Evolutionary conservation across 2,113 vertebrate species (phyloP).

Genomic region (Osmerus eperlanus): DNA sequence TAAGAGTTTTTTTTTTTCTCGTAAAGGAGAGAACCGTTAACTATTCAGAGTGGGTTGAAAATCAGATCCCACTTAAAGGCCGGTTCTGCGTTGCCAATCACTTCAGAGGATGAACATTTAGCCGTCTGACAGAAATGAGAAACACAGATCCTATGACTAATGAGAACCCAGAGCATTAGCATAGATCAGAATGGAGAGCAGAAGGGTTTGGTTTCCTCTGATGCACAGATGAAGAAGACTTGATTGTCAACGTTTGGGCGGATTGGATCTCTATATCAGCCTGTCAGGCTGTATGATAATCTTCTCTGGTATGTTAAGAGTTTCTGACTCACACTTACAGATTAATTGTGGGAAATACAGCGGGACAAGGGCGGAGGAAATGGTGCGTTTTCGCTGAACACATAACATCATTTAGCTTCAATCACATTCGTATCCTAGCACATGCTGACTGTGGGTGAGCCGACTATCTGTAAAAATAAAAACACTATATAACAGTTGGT

Average conservation of each 20-base stretch:
- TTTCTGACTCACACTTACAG: constrained; percentile 31
- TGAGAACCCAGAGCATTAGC: constrained; percentile 63
- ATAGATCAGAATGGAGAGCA: constrained; percentile 64
- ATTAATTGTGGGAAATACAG: constrained; percentile 56
- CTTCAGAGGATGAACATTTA: constrained; percentile 33
- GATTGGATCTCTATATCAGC: constrained; percentile 54
- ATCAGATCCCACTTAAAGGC: constrained; percentile 22
- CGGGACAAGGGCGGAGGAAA: constrained; percentile 45
- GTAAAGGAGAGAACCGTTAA: constrained; percentile 16
- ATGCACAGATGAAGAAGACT: constrained; percentile 63
- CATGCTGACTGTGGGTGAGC: too few species aligned
- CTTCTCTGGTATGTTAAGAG: constrained; percentile 41
- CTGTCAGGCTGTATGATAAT: constrained; percentile 55
- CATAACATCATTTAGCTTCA: too few species aligned
- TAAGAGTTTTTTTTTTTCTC: constrained; percentile 4
- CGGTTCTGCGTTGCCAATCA: constrained; percentile 44
- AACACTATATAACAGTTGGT: too few species aligned
- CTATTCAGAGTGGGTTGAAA: constrained; percentile 12
- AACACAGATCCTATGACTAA: constrained; percentile 61
- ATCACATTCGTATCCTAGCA: too few species aligned
- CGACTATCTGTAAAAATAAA: too few species aligned
- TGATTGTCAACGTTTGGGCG: constrained; percentile 62
- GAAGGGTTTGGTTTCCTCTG: constrained; percentile 61
- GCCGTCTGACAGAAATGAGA: constrained; percentile 51
- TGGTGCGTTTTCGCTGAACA: constrained; percentile 29